Evolutionary conservation across 1,140 invertebrate genomes (phyloP).

Genomic region (Cylas formicarius): DNA sequence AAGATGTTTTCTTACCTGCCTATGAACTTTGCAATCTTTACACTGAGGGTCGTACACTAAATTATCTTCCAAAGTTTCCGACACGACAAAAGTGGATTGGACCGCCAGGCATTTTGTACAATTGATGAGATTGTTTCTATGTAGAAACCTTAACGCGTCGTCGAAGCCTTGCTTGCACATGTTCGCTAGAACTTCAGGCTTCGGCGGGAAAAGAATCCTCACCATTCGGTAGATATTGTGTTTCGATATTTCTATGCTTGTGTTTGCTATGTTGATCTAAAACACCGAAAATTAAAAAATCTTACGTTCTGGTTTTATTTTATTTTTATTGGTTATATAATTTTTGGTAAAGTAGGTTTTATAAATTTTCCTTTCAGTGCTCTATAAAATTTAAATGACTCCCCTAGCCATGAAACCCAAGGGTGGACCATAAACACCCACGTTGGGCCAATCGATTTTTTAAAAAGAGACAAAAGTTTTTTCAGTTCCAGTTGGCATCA

Average conservation of each 20-base stretch:
- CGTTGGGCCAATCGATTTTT: no score
- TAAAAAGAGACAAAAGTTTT: no score
- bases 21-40: constrained; percentile 72
- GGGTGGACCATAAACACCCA: no score
- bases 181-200: constrained; percentile 83
- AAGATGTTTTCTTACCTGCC: constrained; percentile 66
- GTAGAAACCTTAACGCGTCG: constrained; percentile 87
- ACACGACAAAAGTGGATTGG: constrained; percentile 71
- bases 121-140: constrained; percentile 83
- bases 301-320: background rate
- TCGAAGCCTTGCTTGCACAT: constrained; percentile 98
- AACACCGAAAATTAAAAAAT: constrained; percentile 35
- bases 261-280: constrained; percentile 87
- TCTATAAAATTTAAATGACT: no score
- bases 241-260: constrained; percentile 86
- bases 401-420: no score
- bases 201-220: constrained; percentile 89
- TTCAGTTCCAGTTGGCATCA: no score
- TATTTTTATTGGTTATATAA: background rate
- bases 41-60: constrained; percentile 76
- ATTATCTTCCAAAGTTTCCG: constrained; percentile 58
- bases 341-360: background rate
- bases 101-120: constrained; percentile 78
- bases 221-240: constrained; percentile 90
- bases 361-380: background rate